These are phyloP conservation scores for Platichthys stellatus DNA, from an alignment of 2,113 vertebrate genomes.

Conservation along the genomic window DNA sequence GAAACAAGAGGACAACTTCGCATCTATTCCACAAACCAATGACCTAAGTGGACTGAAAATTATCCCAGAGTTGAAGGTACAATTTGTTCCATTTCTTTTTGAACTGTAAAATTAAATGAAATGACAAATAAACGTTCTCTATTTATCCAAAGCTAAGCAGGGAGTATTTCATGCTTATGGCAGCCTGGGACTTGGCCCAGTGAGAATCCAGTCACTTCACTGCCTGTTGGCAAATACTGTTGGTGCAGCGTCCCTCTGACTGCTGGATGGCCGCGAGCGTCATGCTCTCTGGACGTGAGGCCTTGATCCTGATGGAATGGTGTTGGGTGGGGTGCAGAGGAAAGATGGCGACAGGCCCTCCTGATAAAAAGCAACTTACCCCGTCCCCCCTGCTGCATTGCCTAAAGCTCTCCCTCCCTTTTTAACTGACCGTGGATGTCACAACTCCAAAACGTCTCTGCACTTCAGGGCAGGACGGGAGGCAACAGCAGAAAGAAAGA, in stretches of 20 bases:
- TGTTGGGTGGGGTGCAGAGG: conserved; percentile 70
- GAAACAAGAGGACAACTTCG: conserved; percentile 1
- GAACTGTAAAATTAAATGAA: background rate
- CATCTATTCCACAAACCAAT: background rate
- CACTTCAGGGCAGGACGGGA: conserved; percentile 51
- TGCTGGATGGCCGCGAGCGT: conserved; percentile 90
- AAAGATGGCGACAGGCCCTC: conserved; percentile 90
- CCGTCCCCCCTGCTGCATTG: conserved; percentile 6
- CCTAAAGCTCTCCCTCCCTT: conserved; percentile 59
- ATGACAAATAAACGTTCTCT: background rate
- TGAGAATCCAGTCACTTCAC: conserved; percentile 3
- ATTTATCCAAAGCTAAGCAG: conserved; percentile 16
- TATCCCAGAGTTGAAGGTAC: conserved; percentile 6
- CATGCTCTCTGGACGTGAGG: conserved; percentile 90
- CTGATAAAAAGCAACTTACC: conserved; percentile 84
- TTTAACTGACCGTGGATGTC: conserved; percentile 65
- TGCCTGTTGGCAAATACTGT: conserved; percentile 18
- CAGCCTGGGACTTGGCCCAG: conserved; percentile 17
- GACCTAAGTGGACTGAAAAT: background rate
- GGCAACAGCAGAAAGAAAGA: conserved; percentile 29
- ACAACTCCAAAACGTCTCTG: conserved; percentile 67
- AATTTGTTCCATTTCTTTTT: background rate
- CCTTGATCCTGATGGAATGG: conserved; percentile 16
- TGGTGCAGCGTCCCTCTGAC: conserved; percentile 75
- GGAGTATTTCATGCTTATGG: conserved; percentile 13